Percentiles rank a stretch among this genome's conserved stretches.
Evolutionary conservation across 2,888 invertebrate genomes (phyloP).

Genomic region (Exephanes ischioxanthus): DNA sequence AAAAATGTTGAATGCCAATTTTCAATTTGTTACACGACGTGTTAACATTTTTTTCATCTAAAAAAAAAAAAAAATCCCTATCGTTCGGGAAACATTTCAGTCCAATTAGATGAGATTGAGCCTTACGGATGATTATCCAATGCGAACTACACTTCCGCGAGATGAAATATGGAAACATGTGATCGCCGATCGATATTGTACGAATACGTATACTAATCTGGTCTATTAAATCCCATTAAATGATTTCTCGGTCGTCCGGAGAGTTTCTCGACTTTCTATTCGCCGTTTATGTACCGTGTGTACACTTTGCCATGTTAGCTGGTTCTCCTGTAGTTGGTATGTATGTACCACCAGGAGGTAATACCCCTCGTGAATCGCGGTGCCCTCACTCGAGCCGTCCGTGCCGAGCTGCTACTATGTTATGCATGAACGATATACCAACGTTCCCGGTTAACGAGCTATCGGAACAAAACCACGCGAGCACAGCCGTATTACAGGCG

Average conservation of each 20-base stretch:
- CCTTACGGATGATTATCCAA: neutral
- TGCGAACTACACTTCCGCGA: neutral
- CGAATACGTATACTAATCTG: slow-evolving; percentile 59
- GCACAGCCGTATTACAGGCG: slow-evolving; percentile 60
- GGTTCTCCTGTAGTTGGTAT: slow-evolving; percentile 10
- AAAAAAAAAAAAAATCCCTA: too few species aligned
- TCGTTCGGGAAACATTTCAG: neutral
- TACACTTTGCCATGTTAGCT: slow-evolving; percentile 12
- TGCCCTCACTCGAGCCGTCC: slow-evolving; percentile 64
- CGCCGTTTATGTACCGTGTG: slow-evolving; percentile 48
- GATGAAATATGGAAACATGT: slow-evolving; percentile 23
- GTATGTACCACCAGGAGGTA: slow-evolving; percentile 42
- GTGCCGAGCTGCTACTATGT: slow-evolving; percentile 73
- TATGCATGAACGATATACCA: slow-evolving; percentile 75
- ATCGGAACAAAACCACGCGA: slow-evolving; percentile 75
- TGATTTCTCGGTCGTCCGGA: slow-evolving; percentile 76
- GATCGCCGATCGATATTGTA: slow-evolving; percentile 51
- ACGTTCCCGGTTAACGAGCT: slow-evolving; percentile 78
- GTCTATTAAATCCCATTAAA: slow-evolving; percentile 74
- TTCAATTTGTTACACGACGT: neutral
- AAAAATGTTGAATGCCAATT: slow-evolving; percentile 1
- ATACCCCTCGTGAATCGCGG: slow-evolving; percentile 63
- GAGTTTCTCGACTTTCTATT: slow-evolving; percentile 77
- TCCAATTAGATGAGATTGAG: neutral
- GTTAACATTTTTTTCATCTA: neutral